Conservation (phyloP, 2,888 invertebrate species). For the Hyposoter didymator region DNA sequence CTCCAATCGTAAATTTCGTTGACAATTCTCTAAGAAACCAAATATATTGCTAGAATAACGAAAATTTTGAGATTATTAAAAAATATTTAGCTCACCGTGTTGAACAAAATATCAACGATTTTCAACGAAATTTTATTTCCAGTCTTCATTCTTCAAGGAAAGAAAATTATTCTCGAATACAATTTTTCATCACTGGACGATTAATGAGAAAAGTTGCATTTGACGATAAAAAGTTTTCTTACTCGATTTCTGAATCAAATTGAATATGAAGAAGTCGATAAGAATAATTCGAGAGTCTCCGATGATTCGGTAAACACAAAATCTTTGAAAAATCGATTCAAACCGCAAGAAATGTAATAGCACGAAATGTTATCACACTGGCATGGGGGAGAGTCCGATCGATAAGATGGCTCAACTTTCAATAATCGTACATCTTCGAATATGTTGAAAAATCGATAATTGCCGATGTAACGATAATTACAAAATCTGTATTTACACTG, state of each 20-base stretch:
- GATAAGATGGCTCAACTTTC: conserved; percentile 23
- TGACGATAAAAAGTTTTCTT: not conserved
- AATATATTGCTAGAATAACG: too few species aligned
- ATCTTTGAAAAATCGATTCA: not conserved
- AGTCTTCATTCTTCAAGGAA: too few species aligned
- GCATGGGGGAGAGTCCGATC: not conserved
- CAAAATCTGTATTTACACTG: not conserved
- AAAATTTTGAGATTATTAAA: too few species aligned
- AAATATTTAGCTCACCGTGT: too few species aligned
- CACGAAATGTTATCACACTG: not conserved
- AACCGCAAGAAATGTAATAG: not conserved
- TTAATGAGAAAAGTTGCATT: not conserved
- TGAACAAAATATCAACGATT: too few species aligned
- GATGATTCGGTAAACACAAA: not conserved
- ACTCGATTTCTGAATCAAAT: not conserved
- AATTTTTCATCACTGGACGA: too few species aligned
- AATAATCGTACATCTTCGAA: conserved; percentile 7
- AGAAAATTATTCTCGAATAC: not conserved
- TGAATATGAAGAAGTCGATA: not conserved
- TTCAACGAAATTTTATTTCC: too few species aligned
- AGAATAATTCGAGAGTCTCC: not conserved
- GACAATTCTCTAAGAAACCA: too few species aligned
- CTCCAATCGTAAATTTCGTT: too few species aligned
- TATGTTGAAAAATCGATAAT: conserved; percentile 5
- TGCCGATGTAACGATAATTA: not conserved